Percentiles rank a stretch among this genome's conserved stretches.
Evolutionary conservation across 2,113 vertebrate species (phyloP).

Genomic region (Pandion haliaetus): DNA sequence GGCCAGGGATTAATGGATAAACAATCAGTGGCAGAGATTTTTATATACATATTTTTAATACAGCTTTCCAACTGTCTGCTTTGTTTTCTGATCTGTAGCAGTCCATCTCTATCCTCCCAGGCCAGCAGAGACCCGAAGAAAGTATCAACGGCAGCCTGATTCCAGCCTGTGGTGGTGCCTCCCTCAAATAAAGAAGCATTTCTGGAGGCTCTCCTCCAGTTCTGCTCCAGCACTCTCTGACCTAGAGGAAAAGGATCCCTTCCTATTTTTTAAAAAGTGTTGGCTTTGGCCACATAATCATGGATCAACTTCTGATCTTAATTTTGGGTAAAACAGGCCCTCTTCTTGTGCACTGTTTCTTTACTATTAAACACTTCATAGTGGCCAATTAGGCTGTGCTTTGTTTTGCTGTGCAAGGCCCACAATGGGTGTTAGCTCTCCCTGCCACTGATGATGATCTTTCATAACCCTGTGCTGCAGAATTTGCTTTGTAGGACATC

Average conservation of each 20-base stretch:
- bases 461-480: not conserved
- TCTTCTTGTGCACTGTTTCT: not conserved
- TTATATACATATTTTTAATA: slow-evolving; percentile 3
- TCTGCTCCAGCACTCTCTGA: not conserved
- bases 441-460: not conserved
- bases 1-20: not conserved
- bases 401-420: not conserved
- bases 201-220: not conserved
- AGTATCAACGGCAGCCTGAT: not conserved
- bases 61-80: not conserved
- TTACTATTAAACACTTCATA: not conserved
- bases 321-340: not conserved
- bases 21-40: slow-evolving; percentile 15
- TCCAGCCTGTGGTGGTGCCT: not conserved
- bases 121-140: not conserved
- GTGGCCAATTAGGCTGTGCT: not conserved
- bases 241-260: not conserved
- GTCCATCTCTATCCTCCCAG: not conserved
- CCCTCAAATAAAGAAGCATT: not conserved
- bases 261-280: not conserved
- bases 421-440: not conserved
- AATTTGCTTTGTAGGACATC: not conserved
- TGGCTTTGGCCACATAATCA: not conserved
- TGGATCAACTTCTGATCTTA: not conserved
- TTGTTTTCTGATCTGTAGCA: not conserved